These are phyloP conservation scores for Otolemur garnettii DNA, from an alignment of 2,113 vertebrate genomes.

Conservation along the genomic window DNA sequence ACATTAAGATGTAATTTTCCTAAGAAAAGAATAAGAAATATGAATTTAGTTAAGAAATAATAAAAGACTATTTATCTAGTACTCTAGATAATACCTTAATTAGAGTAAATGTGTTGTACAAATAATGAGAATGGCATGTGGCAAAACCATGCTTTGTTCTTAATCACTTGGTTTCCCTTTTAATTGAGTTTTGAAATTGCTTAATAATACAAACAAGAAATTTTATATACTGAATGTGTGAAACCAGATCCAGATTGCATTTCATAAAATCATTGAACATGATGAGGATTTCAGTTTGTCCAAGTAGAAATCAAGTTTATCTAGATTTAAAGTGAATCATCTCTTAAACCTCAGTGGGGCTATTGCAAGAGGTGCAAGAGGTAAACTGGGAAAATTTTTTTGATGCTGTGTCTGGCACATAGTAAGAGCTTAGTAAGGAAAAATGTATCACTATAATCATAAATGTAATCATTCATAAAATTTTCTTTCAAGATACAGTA, in stretches of 20 bases:
- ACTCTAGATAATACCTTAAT: conserved; percentile 58
- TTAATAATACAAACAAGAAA: conserved; percentile 62
- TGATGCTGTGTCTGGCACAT: background rate
- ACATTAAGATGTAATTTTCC: background rate
- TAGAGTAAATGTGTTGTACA: conserved; percentile 54
- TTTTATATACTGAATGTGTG: conserved; percentile 54
- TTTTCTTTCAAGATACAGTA: background rate
- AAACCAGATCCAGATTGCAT: background rate
- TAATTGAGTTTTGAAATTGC: conserved; percentile 63
- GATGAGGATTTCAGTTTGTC: background rate
- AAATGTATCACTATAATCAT: background rate
- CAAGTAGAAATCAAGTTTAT: conserved; percentile 19
- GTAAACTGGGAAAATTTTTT: background rate
- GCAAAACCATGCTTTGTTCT: conserved; percentile 49
- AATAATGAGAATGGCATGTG: conserved; percentile 58
- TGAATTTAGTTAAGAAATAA: conserved; percentile 36
- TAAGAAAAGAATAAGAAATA: background rate
- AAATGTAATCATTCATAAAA: background rate
- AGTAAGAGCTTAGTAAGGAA: background rate
- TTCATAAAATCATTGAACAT: background rate
- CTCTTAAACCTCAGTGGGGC: background rate
- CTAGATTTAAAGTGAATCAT: background rate
- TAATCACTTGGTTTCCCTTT: conserved; percentile 63
- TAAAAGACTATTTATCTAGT: conserved; percentile 31
- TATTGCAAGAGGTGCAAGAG: background rate